A percentile compares a stretch with the other conserved stretches of the same genome.
Conservation (phyloP, 2,888 invertebrate species). For the Cataglyphis cursor region DNA sequence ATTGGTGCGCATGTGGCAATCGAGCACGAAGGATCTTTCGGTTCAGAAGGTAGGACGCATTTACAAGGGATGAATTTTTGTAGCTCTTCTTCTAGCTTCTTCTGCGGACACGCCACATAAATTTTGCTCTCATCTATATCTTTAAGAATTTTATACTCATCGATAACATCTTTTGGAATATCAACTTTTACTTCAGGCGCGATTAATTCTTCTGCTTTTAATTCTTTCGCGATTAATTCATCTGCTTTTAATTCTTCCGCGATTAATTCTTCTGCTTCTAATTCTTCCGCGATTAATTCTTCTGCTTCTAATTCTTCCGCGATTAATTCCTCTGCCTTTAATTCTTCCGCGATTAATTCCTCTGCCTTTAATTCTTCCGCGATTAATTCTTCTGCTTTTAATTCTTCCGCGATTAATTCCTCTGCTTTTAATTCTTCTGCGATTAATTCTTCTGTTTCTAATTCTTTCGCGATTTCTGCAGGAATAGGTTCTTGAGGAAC, state of each 20-base stretch:
- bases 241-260: not conserved
- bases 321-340: not conserved
- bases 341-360: not conserved
- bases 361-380: not conserved
- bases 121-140: not conserved
- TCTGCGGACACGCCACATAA: not conserved
- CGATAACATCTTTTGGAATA: not conserved
- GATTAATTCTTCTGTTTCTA: not conserved
- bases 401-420: not conserved
- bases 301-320: not conserved
- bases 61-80: constrained; percentile 22
- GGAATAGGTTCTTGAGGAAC: not conserved
- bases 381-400: not conserved
- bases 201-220: not conserved
- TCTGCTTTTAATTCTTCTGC: not conserved
- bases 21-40: not conserved
- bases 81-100: not conserved
- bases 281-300: not conserved
- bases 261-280: not conserved
- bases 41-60: constrained; percentile 9
- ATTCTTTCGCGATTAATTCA: not conserved
- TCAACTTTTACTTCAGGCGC: not conserved
- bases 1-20: not conserved
- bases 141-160: not conserved
- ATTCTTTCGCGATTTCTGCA: not conserved